Percentiles rank a stretch among this genome's conserved stretches.
Evolutionary conservation across 2,888 invertebrate genomes (phyloP).

Genomic region (Lasioglossum marginatum): DNA sequence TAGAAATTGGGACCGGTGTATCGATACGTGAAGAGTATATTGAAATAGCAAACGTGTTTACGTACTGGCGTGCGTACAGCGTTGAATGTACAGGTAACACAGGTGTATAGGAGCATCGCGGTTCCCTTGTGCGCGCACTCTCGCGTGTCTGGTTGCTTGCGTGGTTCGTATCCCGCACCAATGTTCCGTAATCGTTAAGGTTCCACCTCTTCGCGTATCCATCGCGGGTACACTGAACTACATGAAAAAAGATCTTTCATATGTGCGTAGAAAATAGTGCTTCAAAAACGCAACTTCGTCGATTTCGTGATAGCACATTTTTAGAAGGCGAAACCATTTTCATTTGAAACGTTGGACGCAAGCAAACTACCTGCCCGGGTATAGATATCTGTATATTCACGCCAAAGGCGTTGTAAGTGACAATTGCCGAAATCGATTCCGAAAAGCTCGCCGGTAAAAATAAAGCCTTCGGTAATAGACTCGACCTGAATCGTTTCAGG

Average conservation of each 20-base stretch:
- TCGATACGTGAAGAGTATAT: constrained; percentile 23
- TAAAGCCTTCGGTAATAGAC: background rate
- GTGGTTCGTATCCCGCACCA: constrained; percentile 68
- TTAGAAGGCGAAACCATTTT: background rate
- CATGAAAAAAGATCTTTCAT: background rate
- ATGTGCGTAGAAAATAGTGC: background rate
- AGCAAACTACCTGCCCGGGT: background rate
- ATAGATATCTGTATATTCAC: background rate
- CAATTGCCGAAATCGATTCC: background rate
- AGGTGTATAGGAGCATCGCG: constrained; percentile 63
- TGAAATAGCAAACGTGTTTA: constrained; percentile 20
- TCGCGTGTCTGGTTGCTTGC: constrained; percentile 72
- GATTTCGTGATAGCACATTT: background rate
- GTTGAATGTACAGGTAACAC: constrained; percentile 34
- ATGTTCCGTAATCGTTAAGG: constrained; percentile 72
- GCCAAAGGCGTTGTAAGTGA: background rate
- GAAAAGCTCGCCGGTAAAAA: background rate
- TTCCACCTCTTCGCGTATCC: constrained; percentile 33
- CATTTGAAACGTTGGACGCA: background rate
- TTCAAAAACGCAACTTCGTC: background rate
- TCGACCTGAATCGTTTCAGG: background rate
- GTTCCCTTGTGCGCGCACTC: constrained; percentile 58
- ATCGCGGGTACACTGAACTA: background rate
- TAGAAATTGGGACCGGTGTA: constrained; percentile 5
- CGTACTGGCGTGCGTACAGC: constrained; percentile 60